These are phyloP conservation scores for Semnornis frantzii DNA, from an alignment of 2,113 vertebrate species.

Conservation along the genomic window DNA sequence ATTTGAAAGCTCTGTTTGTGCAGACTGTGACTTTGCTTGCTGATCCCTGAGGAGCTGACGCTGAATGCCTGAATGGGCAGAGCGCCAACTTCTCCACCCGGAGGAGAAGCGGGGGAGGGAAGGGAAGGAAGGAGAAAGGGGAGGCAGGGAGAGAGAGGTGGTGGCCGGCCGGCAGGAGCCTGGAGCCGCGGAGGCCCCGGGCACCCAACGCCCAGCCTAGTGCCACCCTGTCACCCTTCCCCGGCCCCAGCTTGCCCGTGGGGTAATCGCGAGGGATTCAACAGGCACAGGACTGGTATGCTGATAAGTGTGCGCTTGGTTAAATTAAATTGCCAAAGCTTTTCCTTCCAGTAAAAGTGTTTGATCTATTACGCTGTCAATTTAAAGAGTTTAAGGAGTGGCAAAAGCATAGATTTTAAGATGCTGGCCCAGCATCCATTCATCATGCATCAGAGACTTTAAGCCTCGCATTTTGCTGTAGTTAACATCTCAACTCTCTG, in stretches of 20 bases:
- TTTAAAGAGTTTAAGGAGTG: constrained; percentile 81
- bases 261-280: background rate
- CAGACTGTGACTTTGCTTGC: constrained; percentile 96
- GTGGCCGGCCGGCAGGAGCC: background rate
- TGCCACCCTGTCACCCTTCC: background rate
- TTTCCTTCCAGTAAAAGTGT: constrained; percentile 73
- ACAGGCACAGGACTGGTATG: constrained; percentile 44
- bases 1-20: constrained; percentile 99
- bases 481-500: constrained; percentile 74
- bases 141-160: background rate
- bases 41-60: constrained; percentile 88
- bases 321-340: constrained; percentile 75
- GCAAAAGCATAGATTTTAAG: constrained; percentile 79
- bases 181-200: background rate
- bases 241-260: background rate
- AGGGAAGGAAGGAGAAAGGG: background rate
- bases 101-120: constrained; percentile 6
- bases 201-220: too few species aligned
- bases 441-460: constrained; percentile 74
- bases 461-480: constrained; percentile 66
- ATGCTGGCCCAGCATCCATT: constrained; percentile 75
- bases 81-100: constrained; percentile 79
- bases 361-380: constrained; percentile 82
- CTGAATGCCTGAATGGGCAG: constrained; percentile 86
- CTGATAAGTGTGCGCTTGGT: constrained; percentile 59